Base-by-base conservation (phyloP, 1,140 invertebrate genomes). In the Zelostemma sp. region DNA sequence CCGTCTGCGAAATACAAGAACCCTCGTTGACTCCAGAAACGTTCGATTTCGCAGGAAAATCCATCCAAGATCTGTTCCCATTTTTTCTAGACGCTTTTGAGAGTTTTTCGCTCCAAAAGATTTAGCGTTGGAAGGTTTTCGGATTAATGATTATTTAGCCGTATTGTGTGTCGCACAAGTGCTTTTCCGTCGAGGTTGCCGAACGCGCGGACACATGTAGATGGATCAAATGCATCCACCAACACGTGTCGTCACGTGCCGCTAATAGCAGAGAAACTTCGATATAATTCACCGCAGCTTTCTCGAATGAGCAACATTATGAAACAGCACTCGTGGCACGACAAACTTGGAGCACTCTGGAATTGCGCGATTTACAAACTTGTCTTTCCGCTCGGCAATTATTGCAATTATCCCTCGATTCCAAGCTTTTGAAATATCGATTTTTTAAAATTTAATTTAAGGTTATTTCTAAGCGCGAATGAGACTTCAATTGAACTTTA, bases 191-290 rank as follows among this genome's bases (percentile, higher is more conserved):
- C 28, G 59, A 49, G 48, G 19, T 56, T 35, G 38, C 46, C 55
- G 55, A 46, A 19, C 5, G 48, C 16, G 48, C 48, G 57, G 45
- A 60, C 57, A 57, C 38, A 61, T 12, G 46, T 56, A 33, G 60
- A 28, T 40, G 51, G 48, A 65, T 65, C 64, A 61, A 68, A 53
- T 45, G 43, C 69, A 58, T 53, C 69, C 63, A 60, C 47, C 54
- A 71, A 49, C 82, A 84, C 82, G 82, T 81, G 81, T 77, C 78
- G 74, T 75, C 82, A 81, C 81, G 82, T 84, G 82, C 60, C 80
- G 58, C 68, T 68, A 76, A 79, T 72, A 74, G 75, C 66, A 73
- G 77, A 77, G 75, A 80, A 78, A 71, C 60, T 73, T 67, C 73
- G 71, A 77, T 80, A 78, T 80, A 78, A 68, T 68, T 69, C 72